Evolutionary conservation across 2,888 invertebrate genomes (phyloP), one percentile per base, ranked within the genome.

Genomic region (Orchesellides sinensis): DNA sequence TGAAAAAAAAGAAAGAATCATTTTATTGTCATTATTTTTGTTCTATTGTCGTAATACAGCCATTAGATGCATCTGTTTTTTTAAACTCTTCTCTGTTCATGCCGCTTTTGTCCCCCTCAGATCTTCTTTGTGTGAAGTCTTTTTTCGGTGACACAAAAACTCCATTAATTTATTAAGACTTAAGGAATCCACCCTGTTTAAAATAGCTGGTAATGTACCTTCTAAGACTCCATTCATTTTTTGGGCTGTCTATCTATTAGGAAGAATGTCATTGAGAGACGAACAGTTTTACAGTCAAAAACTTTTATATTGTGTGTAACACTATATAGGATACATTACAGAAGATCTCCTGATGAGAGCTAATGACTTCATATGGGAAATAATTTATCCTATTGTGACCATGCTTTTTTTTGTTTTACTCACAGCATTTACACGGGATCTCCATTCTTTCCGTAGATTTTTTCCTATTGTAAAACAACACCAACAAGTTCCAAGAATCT

Each of bases 131-230:
- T 78, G 77, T 59, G 72, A 17, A 80, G 66, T 32, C 72, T 59
- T 66, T 73, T 54, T 56, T 35, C 59, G 61, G 61, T 82, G 74
- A 82, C 81, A 82, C 32, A 82, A 32, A 82, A 82, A 82, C 74
- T 82, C 81, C 81, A 82, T 82, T 82, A 82, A 82, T 82, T 82
- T 75, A 75, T 74, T 68, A 75, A 82, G 59, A 69, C 74, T 73
- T 47, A 40, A 21, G 32, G 81, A 75, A 52, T 69, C 81, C 81
- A 82, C 81, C 81, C 81, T 74, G 27, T 45, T 70, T 35, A 52
- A 10, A 69, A 70, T 40, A 66, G 25, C 56, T 25, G 35, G 81
- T 81, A 81, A 66, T 23, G 73, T 59, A 81, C 81, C 27, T 47
- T 27, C 27, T 17, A 12, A 25, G 19, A 23, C 17, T 56, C 65